These are phyloP conservation scores for Marisa cornuarietis DNA, from an alignment of 1,140 invertebrate genomes.

Conservation along the genomic window DNA sequence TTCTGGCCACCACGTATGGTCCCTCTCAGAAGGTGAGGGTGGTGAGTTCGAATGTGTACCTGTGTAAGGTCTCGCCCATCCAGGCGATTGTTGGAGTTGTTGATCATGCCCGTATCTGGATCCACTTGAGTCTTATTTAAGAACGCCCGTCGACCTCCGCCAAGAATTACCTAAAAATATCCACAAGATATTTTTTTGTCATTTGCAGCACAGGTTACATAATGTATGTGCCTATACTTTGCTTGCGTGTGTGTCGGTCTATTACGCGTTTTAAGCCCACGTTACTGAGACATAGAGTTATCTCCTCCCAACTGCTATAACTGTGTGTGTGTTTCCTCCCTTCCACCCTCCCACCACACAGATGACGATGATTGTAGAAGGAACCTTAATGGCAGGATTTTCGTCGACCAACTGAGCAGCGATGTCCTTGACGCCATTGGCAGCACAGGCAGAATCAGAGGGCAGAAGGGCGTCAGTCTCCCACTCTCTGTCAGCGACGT, in stretches of 20 bases:
- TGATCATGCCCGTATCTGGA: slow-evolving; percentile 34
- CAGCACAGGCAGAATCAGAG: slow-evolving; percentile 42
- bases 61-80: slow-evolving; percentile 68
- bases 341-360: too few species aligned
- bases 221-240: too few species aligned
- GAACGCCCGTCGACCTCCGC: slow-evolving; percentile 45
- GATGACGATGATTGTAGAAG: not conserved
- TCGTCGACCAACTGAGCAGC: slow-evolving; percentile 57
- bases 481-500: slow-evolving; percentile 71
- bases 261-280: too few species aligned
- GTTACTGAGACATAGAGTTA: too few species aligned
- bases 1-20: too few species aligned
- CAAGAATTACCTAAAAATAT: slow-evolving; percentile 43
- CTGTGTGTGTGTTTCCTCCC: too few species aligned
- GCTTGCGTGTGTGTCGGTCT: too few species aligned
- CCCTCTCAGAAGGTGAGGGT: not conserved
- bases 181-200: too few species aligned
- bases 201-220: too few species aligned
- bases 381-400: slow-evolving; percentile 43
- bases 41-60: slow-evolving; percentile 22
- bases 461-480: slow-evolving; percentile 44
- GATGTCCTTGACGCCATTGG: slow-evolving; percentile 53
- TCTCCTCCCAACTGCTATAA: too few species aligned
- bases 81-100: slow-evolving; percentile 24
- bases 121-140: slow-evolving; percentile 39